Base-by-base conservation (phyloP, 2,113 vertebrate species). In the Coptodon rendalli region DNA sequence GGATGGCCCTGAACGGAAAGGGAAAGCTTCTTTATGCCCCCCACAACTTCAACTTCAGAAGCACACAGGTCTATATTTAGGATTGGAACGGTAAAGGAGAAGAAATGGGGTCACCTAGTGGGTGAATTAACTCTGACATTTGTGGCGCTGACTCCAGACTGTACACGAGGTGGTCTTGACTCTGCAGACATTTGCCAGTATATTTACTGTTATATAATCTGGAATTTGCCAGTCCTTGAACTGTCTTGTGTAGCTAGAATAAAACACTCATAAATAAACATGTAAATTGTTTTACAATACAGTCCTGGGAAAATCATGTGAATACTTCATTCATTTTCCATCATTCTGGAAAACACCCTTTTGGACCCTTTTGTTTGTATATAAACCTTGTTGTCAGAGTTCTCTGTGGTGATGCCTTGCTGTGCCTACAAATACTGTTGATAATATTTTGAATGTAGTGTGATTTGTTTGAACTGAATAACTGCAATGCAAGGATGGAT, bases 61-160 rank as follows among this genome's bases (percentile, higher is more conserved):
- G 43, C n/a, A 19, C 31, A 79, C 29, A 7, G 24, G 3, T 22
- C 87, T 94, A 91, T 91, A 90, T 94, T 93, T 94, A 93, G 89
- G 50, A 19, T 48, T 38, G 80, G 82, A 87, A 92, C 57, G 79
- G 87, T 87, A 80, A 73, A 94, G 86, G 87, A 57, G 59, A 1
- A 84, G 85, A 76, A 94, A 95, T 96, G 92, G 90, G 83, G 90
- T 91, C 94, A 85, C 92, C 86, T 87, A 85, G 87, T 68, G 34
- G 50, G 52, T 83, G 84, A 86, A 89, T 95, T 88, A 94, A 90
- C 93, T 86, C 89, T 96, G 96, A 95, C 95, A 96, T 96, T 96
- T 93, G 90, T 81, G 68, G 11, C 87, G 82, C 93, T 95, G 91
- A 91, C 88, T 89, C 31, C 82, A 90, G 80, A 36, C 87, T 93